Evolutionary conservation across 2,888 invertebrate species (phyloP).

Genomic region (Scaptomyza reducta): DNA sequence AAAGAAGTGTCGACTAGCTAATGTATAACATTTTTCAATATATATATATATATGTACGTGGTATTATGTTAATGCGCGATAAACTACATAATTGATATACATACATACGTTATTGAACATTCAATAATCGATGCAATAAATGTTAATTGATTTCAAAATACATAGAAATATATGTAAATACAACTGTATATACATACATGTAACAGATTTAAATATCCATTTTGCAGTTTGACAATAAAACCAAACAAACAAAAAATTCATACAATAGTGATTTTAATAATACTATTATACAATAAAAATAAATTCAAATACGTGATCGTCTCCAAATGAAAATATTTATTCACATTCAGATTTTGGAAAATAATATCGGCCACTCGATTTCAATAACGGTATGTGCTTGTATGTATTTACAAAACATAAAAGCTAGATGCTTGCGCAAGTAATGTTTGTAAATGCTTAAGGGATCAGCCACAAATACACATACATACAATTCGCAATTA

Average conservation of each 20-base stretch:
- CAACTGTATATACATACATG: not conserved
- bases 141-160: not conserved
- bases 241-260: no score
- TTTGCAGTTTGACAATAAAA: not conserved
- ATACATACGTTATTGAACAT: no score
- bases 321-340: slow-evolving; percentile 2
- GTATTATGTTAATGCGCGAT: not conserved
- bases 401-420: slow-evolving; percentile 2
- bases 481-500: not conserved
- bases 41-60: no score
- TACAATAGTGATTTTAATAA: no score
- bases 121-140: not conserved
- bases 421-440: slow-evolving; percentile 9
- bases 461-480: not conserved
- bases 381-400: not conserved
- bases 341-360: slow-evolving; percentile 24
- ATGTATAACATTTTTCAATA: not conserved
- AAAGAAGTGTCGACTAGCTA: no score
- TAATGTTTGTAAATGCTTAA: slow-evolving; percentile 4
- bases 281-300: not conserved
- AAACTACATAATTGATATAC: not conserved
- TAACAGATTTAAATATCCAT: not conserved
- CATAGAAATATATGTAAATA: not conserved
- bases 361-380: not conserved
- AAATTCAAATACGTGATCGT: not conserved